Percentiles rank a stretch among this genome's conserved stretches.
phyloP scores from a whole-genome alignment of 2,113 vertebrate genomes.

The Eleginops maclovinus region DNA sequence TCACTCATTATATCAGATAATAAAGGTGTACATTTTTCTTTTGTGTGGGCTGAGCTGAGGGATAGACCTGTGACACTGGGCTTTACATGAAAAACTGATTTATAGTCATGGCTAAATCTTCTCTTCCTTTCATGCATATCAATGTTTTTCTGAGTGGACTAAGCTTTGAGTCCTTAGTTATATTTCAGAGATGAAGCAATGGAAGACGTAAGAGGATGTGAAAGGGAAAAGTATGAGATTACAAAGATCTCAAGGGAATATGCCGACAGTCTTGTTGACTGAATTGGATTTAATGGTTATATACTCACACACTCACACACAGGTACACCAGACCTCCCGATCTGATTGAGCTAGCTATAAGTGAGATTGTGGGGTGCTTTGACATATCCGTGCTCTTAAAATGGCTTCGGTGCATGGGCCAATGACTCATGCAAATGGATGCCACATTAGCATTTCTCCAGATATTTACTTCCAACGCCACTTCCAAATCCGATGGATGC shows the following conservation, averaged over 20 bases:
- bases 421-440: conserved; percentile 77
- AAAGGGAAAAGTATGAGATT: conserved; percentile 9
- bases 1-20: conserved; percentile 23
- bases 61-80: conserved; percentile 15
- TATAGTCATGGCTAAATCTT: conserved; percentile 1
- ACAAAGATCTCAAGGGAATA: background rate
- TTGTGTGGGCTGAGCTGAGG: conserved; percentile 37
- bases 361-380: conserved; percentile 41
- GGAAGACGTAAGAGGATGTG: background rate
- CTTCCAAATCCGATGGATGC: conserved; percentile 12
- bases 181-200: conserved; percentile 6
- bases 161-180: background rate
- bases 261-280: conserved; percentile 8
- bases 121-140: background rate
- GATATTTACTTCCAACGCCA: conserved; percentile 62
- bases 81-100: conserved; percentile 37
- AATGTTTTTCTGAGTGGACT: background rate
- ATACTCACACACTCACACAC: background rate
- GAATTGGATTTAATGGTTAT: conserved; percentile 6
- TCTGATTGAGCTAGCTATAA: conserved; percentile 46
- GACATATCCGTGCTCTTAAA: conserved; percentile 66
- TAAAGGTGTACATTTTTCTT: conserved; percentile 31
- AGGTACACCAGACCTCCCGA: conserved; percentile 13
- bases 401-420: conserved; percentile 71
- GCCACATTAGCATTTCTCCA: conserved; percentile 70